Evolutionary conservation across 2,113 vertebrate species (phyloP), one percentile per base, ranked within the genome.

Genomic region (Chauna torquata): DNA sequence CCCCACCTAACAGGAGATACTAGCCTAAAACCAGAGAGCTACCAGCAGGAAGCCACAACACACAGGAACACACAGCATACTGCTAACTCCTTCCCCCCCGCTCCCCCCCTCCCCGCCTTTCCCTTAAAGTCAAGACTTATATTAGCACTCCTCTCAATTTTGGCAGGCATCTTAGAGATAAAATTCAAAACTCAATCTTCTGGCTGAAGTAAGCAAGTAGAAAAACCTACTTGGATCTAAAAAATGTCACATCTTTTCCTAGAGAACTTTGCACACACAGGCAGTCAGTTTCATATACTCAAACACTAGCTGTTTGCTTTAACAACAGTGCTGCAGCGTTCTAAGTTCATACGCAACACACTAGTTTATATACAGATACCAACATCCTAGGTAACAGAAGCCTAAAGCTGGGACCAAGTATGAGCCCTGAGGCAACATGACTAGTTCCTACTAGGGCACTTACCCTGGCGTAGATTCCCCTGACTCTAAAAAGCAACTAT

Each of bases 101-200:
- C n/a, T n/a, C n/a, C n/a, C n/a, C n/a, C n/a, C n/a, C n/a, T n/a
- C n/a, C n/a, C n/a, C n/a, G n/a, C n/a, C n/a, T n/a, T 42, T 49
- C 47, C 19, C 17, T 47, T 65, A 71, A 71, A 90, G 23, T 7
- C 16, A 62, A 79, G 30, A 36, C 34, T 49, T 52, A 7, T 24
- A 54, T 62, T 36, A 86, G 68, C 30, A 47, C 6, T 69, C 28
- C 25, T 64, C 58, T 61, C 30, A 55, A 68, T 61, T 78, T 66
- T 54, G 16, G 24, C 30, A 38, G 2, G 0, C 45, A 40, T 5
- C 50, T 23, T 16, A 25, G 6, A 76, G 5, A 3, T 1, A 62
- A 52, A 88, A 78, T 2, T 65, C 11, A 77, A 66, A 68, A 45
- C 5, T 64, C 36, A 30, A 70, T 22, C 4, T 70, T 83, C 40